Evolutionary conservation across 2,797 vertebrate species (phyloP).

Genomic region (Malacoctenus gilli): DNA sequence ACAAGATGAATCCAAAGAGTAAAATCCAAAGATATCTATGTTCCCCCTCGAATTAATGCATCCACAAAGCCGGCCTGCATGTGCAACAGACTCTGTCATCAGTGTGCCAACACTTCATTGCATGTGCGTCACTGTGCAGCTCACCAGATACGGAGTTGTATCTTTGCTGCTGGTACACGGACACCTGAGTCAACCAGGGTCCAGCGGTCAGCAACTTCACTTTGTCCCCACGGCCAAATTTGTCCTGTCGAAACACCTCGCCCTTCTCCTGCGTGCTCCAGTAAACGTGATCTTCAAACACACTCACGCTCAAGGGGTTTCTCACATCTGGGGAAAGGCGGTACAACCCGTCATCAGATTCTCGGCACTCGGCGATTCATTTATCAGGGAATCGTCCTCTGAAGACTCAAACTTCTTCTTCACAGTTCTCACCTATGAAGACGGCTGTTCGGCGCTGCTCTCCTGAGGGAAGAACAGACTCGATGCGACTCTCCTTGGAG

Average conservation of each 20-base stretch:
- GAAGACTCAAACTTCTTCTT: too few species aligned
- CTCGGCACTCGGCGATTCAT: too few species aligned
- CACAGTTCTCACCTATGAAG: conserved; percentile 78
- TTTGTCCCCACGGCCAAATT: conserved; percentile 87
- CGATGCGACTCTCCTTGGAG: conserved; percentile 89
- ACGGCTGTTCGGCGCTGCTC: conserved; percentile 82
- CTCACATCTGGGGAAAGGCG: conserved; percentile 82
- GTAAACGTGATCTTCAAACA: conserved; percentile 92
- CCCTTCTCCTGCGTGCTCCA: conserved; percentile 92
- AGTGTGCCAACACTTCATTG: too few species aligned
- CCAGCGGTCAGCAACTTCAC: conserved; percentile 87
- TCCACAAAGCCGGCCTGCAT: too few species aligned
- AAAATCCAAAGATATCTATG: too few species aligned
- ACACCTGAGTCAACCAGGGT: conserved; percentile 91
- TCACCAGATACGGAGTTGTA: conserved; percentile 82
- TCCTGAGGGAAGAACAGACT: conserved; percentile 88
- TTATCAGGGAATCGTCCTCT: too few species aligned
- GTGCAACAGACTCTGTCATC: too few species aligned
- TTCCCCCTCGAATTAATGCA: too few species aligned
- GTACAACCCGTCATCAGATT: too few species aligned
- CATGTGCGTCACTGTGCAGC: too few species aligned
- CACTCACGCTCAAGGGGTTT: conserved; percentile 88
- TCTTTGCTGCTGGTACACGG: conserved; percentile 90
- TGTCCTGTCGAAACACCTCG: conserved; percentile 91
- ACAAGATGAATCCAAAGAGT: too few species aligned